A percentile compares a stretch with the other conserved stretches of the same genome.
Conservation (phyloP, 2,888 invertebrate genomes). For the Ichneumoninae sp. region DNA sequence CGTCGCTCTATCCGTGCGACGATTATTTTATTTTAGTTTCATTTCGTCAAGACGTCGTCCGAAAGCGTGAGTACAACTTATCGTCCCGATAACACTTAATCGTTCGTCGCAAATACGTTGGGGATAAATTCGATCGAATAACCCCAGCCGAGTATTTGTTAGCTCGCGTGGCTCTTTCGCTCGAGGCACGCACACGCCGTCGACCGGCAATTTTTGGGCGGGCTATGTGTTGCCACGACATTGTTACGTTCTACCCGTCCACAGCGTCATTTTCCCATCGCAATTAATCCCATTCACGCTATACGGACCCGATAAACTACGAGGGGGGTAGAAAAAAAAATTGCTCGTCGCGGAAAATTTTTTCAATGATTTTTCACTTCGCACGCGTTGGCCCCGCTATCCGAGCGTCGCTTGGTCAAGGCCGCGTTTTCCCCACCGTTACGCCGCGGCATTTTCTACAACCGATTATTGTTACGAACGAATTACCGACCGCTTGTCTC, state of each 20-base stretch:
- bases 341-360: not conserved
- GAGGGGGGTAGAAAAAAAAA: not conserved
- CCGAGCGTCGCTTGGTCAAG: slow-evolving; percentile 49
- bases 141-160: not conserved
- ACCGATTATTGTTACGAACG: not conserved
- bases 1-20: slow-evolving; percentile 60
- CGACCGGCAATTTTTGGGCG: slow-evolving; percentile 54
- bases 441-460: slow-evolving; percentile 5
- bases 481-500: not conserved
- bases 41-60: slow-evolving; percentile 60
- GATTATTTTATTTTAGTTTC: slow-evolving; percentile 58
- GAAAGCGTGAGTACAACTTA: slow-evolving; percentile 66
- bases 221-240: slow-evolving; percentile 33
- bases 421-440: slow-evolving; percentile 33
- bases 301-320: not conserved
- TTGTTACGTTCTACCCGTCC: slow-evolving; percentile 9
- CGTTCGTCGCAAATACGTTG: not conserved
- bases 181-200: slow-evolving; percentile 40
- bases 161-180: slow-evolving; percentile 40
- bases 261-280: not conserved
- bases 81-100: not conserved
- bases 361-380: slow-evolving; percentile 1
- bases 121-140: not conserved
- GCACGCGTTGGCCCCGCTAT: slow-evolving; percentile 9
- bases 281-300: not conserved